Evolutionary conservation across 2,797 vertebrate genomes (phyloP), one percentile per base, ranked within the genome.

Genomic region (Phylloscopus collybita): DNA sequence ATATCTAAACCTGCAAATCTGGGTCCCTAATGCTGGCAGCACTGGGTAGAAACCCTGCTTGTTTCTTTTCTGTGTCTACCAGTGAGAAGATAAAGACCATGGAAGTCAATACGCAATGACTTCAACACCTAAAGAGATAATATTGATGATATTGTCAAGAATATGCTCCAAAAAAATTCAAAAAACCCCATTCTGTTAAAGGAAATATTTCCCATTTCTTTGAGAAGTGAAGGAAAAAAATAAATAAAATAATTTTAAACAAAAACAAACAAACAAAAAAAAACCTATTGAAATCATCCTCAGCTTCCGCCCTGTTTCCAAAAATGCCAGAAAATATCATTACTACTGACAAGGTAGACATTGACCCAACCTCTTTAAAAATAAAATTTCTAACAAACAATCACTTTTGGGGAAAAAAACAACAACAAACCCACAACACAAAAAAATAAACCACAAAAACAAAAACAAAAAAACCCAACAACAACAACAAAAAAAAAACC

Each of bases 391-490:
- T 81, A 32, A 62, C 16, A n/a, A 47, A 3, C 5, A 91, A 30
- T n/a, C 3, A 4, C 7, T 25, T 80, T 11, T 6, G 9, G 69
- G 3, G 1, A 1, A 10, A 5, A 20, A 14, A 34, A 45, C 17
- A 11, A 8, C 40, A 40, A 40, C 38, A 11, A 40, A 57, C 13
- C 38, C 38, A 40, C 38, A 19, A 9, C 34, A 22, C 6, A 18
- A 10, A 3, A 1, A 36, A 25, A n/a, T n/a, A n/a, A 16, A 10
- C 38, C 38, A n/a, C n/a, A 16, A 10, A 23, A 8, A 3, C 1
- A 25, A 44, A 40, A 10, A 38, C 38, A 2, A 13, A 6, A 13
- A 12, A 36, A 57, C 13, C 38, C 38, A 13, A 9, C n/a, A n/a
- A n/a, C n/a, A n/a, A n/a, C n/a, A n/a, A n/a, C n/a, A n/a, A n/a